Percentiles rank a stretch among this genome's conserved stretches.
Evolutionary conservation across 2,113 vertebrate species (phyloP).

Genomic region (Anthoscopus minutus): DNA sequence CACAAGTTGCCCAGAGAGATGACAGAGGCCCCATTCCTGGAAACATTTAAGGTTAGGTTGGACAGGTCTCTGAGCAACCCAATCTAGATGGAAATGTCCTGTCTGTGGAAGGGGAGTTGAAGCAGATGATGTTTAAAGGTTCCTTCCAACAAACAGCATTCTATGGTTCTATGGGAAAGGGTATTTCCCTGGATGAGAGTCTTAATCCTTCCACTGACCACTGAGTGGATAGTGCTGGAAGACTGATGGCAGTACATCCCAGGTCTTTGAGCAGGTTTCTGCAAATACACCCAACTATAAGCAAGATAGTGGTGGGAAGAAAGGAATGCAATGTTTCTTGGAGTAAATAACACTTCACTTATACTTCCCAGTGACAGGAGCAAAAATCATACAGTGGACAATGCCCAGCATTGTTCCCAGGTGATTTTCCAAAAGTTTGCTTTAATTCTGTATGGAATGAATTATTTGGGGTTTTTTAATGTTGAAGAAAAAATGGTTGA

Average conservation of each 20-base stretch:
- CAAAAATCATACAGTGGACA: not conserved
- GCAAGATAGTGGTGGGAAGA: not conserved
- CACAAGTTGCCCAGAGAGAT: not conserved
- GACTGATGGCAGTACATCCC: not conserved
- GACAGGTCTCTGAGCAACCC: not conserved
- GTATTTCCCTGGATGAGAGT: not conserved
- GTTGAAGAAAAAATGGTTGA: not conserved
- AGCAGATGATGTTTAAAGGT: not conserved
- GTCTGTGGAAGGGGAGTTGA: not conserved
- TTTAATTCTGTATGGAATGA: not conserved
- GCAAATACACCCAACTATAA: not conserved
- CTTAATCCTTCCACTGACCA: not conserved
- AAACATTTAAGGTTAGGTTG: not conserved
- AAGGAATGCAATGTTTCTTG: not conserved
- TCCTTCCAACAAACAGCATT: not conserved
- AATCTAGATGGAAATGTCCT: not conserved
- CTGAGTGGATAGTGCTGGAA: not conserved
- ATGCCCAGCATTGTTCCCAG: not conserved
- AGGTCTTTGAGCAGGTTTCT: not conserved
- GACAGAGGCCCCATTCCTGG: not conserved
- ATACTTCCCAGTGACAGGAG: not conserved
- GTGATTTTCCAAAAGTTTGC: not conserved
- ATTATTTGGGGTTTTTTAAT: not conserved
- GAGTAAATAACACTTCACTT: not conserved
- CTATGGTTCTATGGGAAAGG: not conserved